Percentiles rank a stretch among this genome's conserved stretches.
These are phyloP conservation scores for Meloidogyne hapla DNA, from an alignment of 1,140 invertebrate genomes.

Conservation along the genomic window DNA sequence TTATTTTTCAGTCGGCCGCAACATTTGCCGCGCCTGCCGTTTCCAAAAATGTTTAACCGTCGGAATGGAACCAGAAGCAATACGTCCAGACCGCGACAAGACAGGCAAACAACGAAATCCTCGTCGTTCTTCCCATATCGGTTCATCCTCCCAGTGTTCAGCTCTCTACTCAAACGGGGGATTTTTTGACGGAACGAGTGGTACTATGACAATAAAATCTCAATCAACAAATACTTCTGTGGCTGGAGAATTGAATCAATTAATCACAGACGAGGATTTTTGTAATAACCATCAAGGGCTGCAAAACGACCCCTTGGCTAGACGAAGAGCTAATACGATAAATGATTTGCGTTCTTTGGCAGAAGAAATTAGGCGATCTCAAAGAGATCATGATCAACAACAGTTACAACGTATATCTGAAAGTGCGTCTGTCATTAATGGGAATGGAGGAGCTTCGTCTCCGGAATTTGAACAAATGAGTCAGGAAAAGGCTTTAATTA, in stretches of 20 bases:
- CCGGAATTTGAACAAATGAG: conserved; percentile 31
- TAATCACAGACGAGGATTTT: conserved; percentile 35
- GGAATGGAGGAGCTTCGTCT: conserved; percentile 6
- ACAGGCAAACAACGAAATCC: conserved; percentile 62
- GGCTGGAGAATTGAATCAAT: conserved; percentile 29
- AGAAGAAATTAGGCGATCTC: conserved; percentile 15
- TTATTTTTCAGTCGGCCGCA: conserved; percentile 64
- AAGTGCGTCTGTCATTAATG: neutral
- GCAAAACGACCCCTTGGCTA: conserved; percentile 5
- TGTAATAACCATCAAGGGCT: neutral
- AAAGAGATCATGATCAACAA: conserved; percentile 15
- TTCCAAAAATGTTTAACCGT: conserved; percentile 68
- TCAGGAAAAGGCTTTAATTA: conserved; percentile 24
- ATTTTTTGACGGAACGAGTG: conserved; percentile 1
- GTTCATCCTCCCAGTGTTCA: conserved; percentile 12
- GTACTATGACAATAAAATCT: neutral
- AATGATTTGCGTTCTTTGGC: conserved; percentile 21
- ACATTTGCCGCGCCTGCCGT: conserved; percentile 69
- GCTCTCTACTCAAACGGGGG: neutral
- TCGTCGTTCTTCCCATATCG: conserved; percentile 36
- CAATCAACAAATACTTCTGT: conserved; percentile 23
- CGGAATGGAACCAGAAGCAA: conserved; percentile 68
- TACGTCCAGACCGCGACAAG: conserved; percentile 61
- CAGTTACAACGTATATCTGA: conserved; percentile 31
- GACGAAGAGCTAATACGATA: conserved; percentile 27